Base-by-base conservation (phyloP, 2,797 vertebrate species). In the Xerus rutilus region DNA sequence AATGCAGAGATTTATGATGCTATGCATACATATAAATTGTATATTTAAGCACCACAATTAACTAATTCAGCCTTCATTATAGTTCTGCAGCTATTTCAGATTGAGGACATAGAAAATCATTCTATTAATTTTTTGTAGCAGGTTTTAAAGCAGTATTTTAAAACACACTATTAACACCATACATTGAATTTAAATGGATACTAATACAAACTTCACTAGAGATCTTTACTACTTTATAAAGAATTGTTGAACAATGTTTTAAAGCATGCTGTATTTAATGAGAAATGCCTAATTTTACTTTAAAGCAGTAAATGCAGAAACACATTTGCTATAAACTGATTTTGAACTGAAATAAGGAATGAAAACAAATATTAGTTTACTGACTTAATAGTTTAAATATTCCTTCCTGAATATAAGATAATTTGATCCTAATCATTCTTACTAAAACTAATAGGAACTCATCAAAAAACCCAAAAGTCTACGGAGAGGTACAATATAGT, bases 111-210 rank as follows among this genome's bases (percentile, higher is more conserved):
- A 97, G 52, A 95, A 86, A 91, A 87, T 93, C 57, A 62, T 82
- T 81, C 52, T 67, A 70, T 96, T 97, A 92, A 87, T 84, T 96
- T 96, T 90, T 79, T 72, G 21, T 84, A 30, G 14, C 32, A 95
- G 32, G 43, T 89, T 95, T 93, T 96, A 54, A 94, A 74, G 35
- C 11, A 57, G 69, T 85, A 92, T 94, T 96, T 94, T 92, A 88
- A 96, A 83, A 86, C 11, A 93, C 65, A 47, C n/a, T 70, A 67
- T 45, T 86, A 81, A 72, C 1, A 91, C 32, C 62, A 32, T 88
- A 21, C 43, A 84, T 8, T 49, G 49, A 70, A 86, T 95, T 86
- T 59, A 96, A 96, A 70, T 52, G 93, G 17, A 49, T 83, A 54
- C 67, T 89, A 77, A 94, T 85, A 77, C 17, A 20, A 83, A 20